Evolutionary conservation across 2,113 vertebrate species (phyloP), one percentile per base, ranked within the genome.

Genomic region (Myiagra hebetior): DNA sequence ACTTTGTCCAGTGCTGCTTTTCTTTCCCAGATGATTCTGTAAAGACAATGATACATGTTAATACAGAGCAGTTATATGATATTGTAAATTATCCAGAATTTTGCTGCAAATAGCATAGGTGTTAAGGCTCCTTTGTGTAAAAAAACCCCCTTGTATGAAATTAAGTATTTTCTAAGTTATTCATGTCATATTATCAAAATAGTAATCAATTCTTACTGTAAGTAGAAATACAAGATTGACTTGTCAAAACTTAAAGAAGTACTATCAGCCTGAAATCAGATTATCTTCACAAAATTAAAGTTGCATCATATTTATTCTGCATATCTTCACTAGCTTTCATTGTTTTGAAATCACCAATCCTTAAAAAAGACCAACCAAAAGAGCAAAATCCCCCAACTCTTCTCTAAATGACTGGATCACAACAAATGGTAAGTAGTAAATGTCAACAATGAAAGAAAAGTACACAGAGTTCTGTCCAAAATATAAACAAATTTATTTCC

Each of bases 211-310:
- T 88, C 28, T 53, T 89, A 53, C 28, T 77, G 0, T 28, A 35
- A 44, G n/a, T 33, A 74, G 35, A 78, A 91, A 85, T 39, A 60
- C 17, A 69, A 46, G 52, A 60, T 31, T 78, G 52, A 42, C 18
- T 62, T 56, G 6, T 41, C 60, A 65, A 52, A 73, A 74, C 8
- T 83, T 75, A n/a, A 89, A 69, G 35, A 65, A 53, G 20, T 47
- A 41, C 19, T 52, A 18, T 31, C 44, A 49, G 57, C 7, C 7
- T 59, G 42, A 83, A 85, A 83, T 70, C 30, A 64, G 42, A 63
- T 70, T 74, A 82, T 70, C 19, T 88, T 77, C 13, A 70, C 21
- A 63, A 87, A 86, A 84, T 24, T 67, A 41, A 91, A 79, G 20
- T 44, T 72, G 23, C 15, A 59, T 44, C n/a, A 22, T 20, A 55